Evolutionary conservation across 2,113 vertebrate genomes (phyloP), one percentile per base, ranked within the genome.

Genomic region (Mormyrus lacerda): DNA sequence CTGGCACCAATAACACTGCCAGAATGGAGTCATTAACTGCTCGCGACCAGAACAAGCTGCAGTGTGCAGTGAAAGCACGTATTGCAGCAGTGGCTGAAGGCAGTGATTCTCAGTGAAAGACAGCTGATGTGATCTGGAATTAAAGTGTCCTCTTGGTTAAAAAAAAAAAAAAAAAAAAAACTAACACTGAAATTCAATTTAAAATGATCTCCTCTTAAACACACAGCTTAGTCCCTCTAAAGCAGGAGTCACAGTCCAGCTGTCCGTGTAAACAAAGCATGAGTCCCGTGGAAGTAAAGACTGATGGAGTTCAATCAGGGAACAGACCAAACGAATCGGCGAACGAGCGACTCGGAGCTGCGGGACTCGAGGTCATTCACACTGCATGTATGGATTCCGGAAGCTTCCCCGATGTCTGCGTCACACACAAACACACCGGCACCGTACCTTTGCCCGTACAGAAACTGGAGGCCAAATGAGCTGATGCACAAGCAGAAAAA

Each of bases 371-470:
- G 21, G 4, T 85, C 83, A 50, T n/a, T 87, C 50, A 21, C 21
- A n/a, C 87, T 27, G 35, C 39, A 27, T 24, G 31, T 45, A 7
- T 24, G 1, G 42, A 42, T 42, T 15, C 50, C 3, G 69, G 48
- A 51, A 13, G 13, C 27, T 87, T 53, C 42, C 42, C 9, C 87
- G 88, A n/a, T 19, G 88, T 76, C 47, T 76, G 88, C 89, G 53
- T 88, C 87, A 88, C 90, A 90, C 88, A 61, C 76, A 85, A 87
- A 90, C 47, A 89, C 85, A 89, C 90, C 76, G 79, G 51, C 47
- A 42, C 92, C 93, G 73, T 96, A 96, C 96, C 96, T 96, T 90
- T 92, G 94, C 17, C 95, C 95, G 91, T 94, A 95, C 89, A 96
- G 91, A 90, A 96, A 92, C 92, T 95, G 94, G 91, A 96, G 92